Evolutionary conservation across 30 jellyfish, hydroid and myxozoan species (phyloP).

Genomic region (Mastigias papua): DNA sequence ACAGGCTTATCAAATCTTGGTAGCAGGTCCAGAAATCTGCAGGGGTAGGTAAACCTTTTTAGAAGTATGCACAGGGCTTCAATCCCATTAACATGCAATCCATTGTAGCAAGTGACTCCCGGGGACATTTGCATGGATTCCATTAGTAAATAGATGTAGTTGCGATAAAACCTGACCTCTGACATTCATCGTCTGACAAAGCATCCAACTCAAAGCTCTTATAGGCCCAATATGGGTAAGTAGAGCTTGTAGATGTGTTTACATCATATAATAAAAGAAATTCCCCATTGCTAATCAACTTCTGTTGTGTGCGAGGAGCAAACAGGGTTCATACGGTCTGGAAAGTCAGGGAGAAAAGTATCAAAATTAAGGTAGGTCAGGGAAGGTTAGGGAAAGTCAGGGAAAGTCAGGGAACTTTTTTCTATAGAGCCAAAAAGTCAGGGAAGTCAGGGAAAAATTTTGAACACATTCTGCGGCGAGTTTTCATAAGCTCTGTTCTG

Average conservation of each 20-base stretch:
- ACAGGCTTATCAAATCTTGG: constrained; percentile 59
- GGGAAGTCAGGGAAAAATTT: too few species aligned
- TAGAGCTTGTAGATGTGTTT: constrained; percentile 1
- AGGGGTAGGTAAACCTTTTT: constrained; percentile 67
- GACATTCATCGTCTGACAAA: constrained; percentile 59
- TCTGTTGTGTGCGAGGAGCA: too few species aligned
- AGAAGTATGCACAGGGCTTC: constrained; percentile 60
- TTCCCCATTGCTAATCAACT: constrained; percentile 19
- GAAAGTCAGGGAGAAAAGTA: too few species aligned
- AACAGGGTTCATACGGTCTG: too few species aligned
- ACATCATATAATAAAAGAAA: constrained; percentile 10
- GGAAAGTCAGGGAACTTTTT: too few species aligned
- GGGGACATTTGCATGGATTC: constrained; percentile 24
- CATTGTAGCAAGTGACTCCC: constrained; percentile 53
- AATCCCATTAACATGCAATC: constrained; percentile 41
- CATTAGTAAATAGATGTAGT: constrained; percentile 29
- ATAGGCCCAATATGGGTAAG: constrained; percentile 53
- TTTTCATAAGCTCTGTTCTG: too few species aligned
- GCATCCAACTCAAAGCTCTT: constrained; percentile 27
- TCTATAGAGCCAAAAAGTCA: too few species aligned
- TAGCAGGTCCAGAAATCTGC: constrained; percentile 62
- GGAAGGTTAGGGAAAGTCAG: too few species aligned
- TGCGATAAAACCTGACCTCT: constrained; percentile 31
- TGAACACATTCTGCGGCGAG: too few species aligned
- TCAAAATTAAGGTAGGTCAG: too few species aligned